phyloP scores from a whole-genome alignment of 2,113 vertebrate species.

The Corythaixoides concolor region DNA sequence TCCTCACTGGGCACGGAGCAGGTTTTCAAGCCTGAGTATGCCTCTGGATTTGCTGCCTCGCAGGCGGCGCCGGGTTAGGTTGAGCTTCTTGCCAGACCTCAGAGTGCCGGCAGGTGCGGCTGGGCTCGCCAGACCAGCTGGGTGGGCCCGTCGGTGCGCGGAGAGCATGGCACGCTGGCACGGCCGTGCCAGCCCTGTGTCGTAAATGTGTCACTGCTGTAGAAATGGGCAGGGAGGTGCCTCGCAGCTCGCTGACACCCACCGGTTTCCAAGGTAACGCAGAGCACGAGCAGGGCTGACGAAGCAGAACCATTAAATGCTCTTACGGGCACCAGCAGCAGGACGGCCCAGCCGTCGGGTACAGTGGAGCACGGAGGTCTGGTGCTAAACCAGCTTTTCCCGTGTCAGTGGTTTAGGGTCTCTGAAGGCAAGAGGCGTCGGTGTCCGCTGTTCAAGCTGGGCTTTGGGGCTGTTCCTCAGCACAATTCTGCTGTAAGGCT shows the following conservation, averaged over 20 bases:
- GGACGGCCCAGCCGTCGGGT: neutral
- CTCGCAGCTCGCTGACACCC: neutral
- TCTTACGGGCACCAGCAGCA: neutral
- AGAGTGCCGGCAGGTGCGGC: neutral
- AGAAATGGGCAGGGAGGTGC: neutral
- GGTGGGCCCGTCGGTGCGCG: accelerated
- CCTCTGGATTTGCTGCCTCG: neutral
- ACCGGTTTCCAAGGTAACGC: constrained; percentile 33
- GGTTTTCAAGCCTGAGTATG: neutral
- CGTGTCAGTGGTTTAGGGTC: neutral
- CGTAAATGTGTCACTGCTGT: neutral
- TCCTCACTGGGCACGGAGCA: accelerated
- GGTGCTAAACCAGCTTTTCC: neutral
- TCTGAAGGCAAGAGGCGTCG: neutral
- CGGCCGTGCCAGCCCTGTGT: neutral
- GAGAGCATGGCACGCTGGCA: accelerated
- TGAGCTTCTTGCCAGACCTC: neutral
- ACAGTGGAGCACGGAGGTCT: neutral
- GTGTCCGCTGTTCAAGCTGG: neutral
- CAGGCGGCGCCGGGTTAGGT: neutral
- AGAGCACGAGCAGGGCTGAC: neutral
- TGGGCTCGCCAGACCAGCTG: neutral
- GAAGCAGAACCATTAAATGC: neutral
- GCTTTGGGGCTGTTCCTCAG: neutral
- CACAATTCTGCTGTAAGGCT: neutral